A percentile compares a stretch with the other conserved stretches of the same genome.
Conservation (phyloP, 1,140 invertebrate species). For the Drosophila rufa region DNA sequence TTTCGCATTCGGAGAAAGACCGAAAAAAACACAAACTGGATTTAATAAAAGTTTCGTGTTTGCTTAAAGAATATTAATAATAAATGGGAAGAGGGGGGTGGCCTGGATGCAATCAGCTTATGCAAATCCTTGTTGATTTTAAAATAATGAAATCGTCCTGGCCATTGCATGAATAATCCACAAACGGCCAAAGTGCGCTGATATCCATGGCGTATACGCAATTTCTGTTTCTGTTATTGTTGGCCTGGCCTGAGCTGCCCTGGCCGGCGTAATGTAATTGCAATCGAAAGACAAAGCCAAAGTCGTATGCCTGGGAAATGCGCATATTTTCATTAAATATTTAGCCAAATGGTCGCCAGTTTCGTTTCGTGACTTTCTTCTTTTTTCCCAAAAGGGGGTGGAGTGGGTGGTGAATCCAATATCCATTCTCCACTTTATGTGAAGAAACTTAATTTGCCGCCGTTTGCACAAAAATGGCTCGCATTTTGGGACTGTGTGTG, state of each 20-base stretch:
- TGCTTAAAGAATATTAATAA: constrained; percentile 65
- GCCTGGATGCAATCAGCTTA: constrained; percentile 74
- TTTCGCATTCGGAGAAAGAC: constrained; percentile 25
- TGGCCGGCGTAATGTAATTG: constrained; percentile 72
- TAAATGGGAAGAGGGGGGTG: neutral
- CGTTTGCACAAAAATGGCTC: constrained; percentile 65
- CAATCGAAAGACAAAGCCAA: constrained; percentile 60
- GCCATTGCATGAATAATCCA: constrained; percentile 73
- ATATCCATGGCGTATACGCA: constrained; percentile 41
- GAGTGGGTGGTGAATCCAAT: constrained; percentile 33
- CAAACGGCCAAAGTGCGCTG: constrained; percentile 14
- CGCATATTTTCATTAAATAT: constrained; percentile 83
- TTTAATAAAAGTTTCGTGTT: constrained; percentile 67
- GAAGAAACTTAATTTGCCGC: constrained; percentile 76
- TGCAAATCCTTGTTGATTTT: constrained; percentile 75
- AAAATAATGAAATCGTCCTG: constrained; percentile 73
- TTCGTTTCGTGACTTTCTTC: constrained; percentile 15
- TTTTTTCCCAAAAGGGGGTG: neutral
- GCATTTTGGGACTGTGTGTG: constrained; percentile 29
- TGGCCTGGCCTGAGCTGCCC: constrained; percentile 11
- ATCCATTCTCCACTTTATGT: constrained; percentile 72
- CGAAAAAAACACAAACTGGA: constrained; percentile 37
- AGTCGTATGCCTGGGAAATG: constrained; percentile 37
- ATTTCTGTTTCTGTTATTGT: constrained; percentile 45
- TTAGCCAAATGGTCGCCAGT: constrained; percentile 71